Base-by-base conservation (phyloP, 2,888 invertebrate species). In the Noctua janthina region DNA sequence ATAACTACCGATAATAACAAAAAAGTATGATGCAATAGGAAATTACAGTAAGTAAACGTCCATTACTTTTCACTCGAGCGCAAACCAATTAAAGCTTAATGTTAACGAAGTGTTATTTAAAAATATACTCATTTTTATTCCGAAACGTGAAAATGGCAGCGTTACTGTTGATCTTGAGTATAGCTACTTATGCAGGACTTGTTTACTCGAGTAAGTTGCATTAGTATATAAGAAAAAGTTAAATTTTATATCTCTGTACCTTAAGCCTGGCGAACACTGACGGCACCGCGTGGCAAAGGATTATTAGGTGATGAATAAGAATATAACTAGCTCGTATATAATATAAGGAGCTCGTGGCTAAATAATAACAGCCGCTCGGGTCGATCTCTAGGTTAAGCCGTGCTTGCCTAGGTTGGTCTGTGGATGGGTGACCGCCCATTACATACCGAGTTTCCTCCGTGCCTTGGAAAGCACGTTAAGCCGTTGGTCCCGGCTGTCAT, bases 21-120 rank as follows among this genome's bases (percentile, higher is more conserved):
- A 20, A 66, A 71, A 54, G 20, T 39, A 62, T 69, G 39, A 78
- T 39, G 62, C 46, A 72, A 62, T 64, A 54, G 73, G 69, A 73
- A 83, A 82, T 83, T 69, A 64, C 69, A 51, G 46, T 17, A 56
- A 7, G 7, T 43, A 76, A 82, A 73, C 64, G n/a, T 54, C 56
- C 79, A 85, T 84, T 89, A 88, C 76, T 79, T 76, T 72, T 73
- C 82, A 79, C 15, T 83, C 83, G 70, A 62, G 87, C 85, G 82
- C 43, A 69, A 82, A 85, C 11, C 49, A 79, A 88, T 89, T 86
- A 90, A 82, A 79, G 43, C 75, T 66, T 85, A 83, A 88, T 88
- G 74, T 76, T 81, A 88, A 83, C 67, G 66, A 81, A 71, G 59
- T 81, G 39, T 74, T 74, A 67, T 68, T 67, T 54, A n/a, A 51